phyloP scores from a whole-genome alignment of 1,140 invertebrate species.

The Melanaphis sacchari region DNA sequence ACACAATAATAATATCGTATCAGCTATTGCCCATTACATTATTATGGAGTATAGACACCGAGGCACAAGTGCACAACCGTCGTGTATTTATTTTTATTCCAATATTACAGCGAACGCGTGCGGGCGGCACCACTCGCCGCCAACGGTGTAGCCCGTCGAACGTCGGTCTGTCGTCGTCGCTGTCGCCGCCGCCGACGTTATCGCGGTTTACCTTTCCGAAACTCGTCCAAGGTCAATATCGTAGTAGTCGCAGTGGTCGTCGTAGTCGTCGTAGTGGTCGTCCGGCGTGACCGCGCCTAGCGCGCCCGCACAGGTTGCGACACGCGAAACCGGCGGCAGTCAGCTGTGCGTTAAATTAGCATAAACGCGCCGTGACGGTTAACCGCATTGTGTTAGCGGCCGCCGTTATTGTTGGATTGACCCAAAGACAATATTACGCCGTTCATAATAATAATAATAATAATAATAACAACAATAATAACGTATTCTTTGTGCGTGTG shows the following conservation, averaged over 20 bases:
- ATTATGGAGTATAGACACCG: too few species aligned
- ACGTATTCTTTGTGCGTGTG: background rate
- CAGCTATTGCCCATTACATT: too few species aligned
- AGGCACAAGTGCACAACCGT: too few species aligned
- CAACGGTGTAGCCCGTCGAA: background rate
- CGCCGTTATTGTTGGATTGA: background rate
- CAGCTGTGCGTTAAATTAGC: constrained; percentile 55
- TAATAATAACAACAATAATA: background rate
- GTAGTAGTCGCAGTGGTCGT: background rate
- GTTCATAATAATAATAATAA: background rate
- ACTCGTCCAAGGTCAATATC: constrained; percentile 56
- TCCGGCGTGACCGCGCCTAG: constrained; percentile 23
- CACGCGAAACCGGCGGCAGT: constrained; percentile 21
- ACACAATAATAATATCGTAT: too few species aligned
- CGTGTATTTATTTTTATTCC: background rate
- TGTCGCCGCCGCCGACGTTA: background rate
- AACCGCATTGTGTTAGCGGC: constrained; percentile 36
- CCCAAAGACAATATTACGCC: constrained; percentile 51
- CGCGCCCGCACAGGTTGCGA: constrained; percentile 32
- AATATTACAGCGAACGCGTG: background rate
- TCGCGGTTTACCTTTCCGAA: constrained; percentile 23
- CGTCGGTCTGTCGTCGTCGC: background rate
- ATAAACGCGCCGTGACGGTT: constrained; percentile 48
- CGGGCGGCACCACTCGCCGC: background rate
- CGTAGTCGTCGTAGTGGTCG: background rate